Conservation (phyloP, 2,888 invertebrate genomes). For the Norana najaformis region DNA sequence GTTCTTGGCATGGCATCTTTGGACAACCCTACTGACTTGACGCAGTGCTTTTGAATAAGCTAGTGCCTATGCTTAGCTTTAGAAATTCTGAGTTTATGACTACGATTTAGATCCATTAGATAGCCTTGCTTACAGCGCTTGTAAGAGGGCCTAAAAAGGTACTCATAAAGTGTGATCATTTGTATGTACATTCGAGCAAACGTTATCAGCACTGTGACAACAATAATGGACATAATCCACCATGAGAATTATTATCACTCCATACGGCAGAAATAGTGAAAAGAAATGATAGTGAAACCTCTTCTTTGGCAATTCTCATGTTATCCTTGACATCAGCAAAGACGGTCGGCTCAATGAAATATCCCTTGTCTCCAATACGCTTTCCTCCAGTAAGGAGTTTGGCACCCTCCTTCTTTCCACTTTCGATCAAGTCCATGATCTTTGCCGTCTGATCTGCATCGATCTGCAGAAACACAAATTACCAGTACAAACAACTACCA, state of each 20-base stretch:
- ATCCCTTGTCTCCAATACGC: slow-evolving; percentile 59
- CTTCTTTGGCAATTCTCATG: slow-evolving; percentile 65
- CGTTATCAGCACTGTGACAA: too few relatives aligned
- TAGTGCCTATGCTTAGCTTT: too few relatives aligned
- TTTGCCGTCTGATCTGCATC: slow-evolving; percentile 72
- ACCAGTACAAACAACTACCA: background rate
- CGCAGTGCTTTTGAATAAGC: too few relatives aligned
- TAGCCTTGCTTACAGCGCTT: too few relatives aligned
- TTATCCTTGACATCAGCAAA: slow-evolving; percentile 64
- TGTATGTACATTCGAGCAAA: too few relatives aligned
- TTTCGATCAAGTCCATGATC: slow-evolving; percentile 75
- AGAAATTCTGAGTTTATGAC: too few relatives aligned
- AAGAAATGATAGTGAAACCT: slow-evolving; percentile 50
- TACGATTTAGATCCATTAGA: too few relatives aligned
- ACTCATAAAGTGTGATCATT: too few relatives aligned
- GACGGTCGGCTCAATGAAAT: slow-evolving; percentile 64
- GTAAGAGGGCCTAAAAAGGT: too few relatives aligned
- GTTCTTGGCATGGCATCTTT: too few relatives aligned
- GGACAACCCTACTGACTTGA: too few relatives aligned
- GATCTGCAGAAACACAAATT: slow-evolving; percentile 49
- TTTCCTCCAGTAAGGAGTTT: slow-evolving; percentile 76
- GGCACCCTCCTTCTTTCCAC: slow-evolving; percentile 80
- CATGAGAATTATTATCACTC: background rate
- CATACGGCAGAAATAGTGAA: background rate
- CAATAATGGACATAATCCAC: background rate